Percentiles rank a stretch among this genome's conserved stretches.
phyloP scores from a whole-genome alignment of 2,797 vertebrate genomes.

The Mus minutoides region DNA sequence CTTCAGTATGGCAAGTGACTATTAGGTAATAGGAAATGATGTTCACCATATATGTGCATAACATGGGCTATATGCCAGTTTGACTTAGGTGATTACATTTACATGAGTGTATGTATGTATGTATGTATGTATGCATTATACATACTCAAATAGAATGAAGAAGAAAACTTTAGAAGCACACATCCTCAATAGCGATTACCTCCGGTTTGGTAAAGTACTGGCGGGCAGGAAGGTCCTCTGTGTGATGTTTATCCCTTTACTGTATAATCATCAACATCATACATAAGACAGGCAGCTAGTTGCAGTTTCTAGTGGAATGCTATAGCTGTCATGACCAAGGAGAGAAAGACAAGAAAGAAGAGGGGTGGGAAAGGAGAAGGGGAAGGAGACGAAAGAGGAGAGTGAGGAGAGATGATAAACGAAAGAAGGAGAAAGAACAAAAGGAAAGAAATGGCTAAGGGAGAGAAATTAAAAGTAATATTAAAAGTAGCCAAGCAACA shows the following conservation, averaged over 20 bases:
- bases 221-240: not conserved
- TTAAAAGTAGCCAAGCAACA: not conserved
- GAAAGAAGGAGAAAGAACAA: no score
- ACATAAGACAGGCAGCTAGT: not conserved
- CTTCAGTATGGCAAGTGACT: not conserved
- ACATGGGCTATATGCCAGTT: not conserved
- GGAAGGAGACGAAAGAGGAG: not conserved
- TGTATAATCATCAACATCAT: conserved; percentile 9
- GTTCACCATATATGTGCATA: not conserved
- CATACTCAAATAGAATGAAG: not conserved
- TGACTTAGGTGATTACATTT: not conserved
- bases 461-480: not conserved
- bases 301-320: not conserved
- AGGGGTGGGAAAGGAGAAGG: no score
- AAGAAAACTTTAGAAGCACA: not conserved
- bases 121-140: not conserved
- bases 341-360: not conserved
- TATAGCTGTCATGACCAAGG: not conserved
- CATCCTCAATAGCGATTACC: not conserved
- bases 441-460: not conserved
- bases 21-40: not conserved
- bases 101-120: no score
- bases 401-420: not conserved
- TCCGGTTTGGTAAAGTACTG: not conserved
- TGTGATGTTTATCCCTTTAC: not conserved